A percentile compares a stretch with the other conserved stretches of the same genome.
phyloP scores from a whole-genome alignment of 2,888 invertebrate species.

The Cheilosia vulpina region DNA sequence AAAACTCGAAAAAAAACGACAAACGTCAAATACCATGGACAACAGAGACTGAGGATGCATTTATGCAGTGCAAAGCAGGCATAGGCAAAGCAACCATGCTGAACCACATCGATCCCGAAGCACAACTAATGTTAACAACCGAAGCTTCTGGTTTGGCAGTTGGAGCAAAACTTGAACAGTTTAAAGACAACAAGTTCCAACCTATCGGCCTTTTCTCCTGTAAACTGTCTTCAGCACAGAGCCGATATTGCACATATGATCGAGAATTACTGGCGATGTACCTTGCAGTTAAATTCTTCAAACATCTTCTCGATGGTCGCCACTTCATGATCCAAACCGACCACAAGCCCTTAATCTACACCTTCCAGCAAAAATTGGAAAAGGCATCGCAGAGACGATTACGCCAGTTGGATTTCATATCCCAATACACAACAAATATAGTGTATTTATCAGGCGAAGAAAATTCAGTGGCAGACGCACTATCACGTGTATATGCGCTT shows the following conservation, averaged over 20 bases:
- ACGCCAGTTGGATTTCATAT: slow-evolving; percentile 27
- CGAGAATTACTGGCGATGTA: neutral
- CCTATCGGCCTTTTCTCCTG: slow-evolving; percentile 18
- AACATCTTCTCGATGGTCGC: slow-evolving; percentile 5
- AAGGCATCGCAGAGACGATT: slow-evolving; percentile 17
- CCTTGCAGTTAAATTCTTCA: neutral
- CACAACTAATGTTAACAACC: no score
- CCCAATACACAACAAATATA: slow-evolving; percentile 29
- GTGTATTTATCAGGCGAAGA: slow-evolving; percentile 22
- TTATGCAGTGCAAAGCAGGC: no score
- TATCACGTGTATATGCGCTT: slow-evolving; percentile 23
- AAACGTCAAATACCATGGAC: no score
- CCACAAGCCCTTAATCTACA: slow-evolving; percentile 16
- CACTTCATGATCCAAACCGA: slow-evolving; percentile 7
- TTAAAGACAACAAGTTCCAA: neutral
- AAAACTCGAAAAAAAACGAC: no score
- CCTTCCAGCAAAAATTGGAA: slow-evolving; percentile 27
- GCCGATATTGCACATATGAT: slow-evolving; percentile 20
- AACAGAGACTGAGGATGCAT: no score
- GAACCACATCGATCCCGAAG: no score
- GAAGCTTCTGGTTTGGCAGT: no score
- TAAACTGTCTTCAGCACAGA: slow-evolving; percentile 16
- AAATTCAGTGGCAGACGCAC: slow-evolving; percentile 18
- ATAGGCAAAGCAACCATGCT: no score
- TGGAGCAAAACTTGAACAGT: slow-evolving; percentile 17